Evolutionary conservation across 2,888 invertebrate species (phyloP).

Genomic region (Andrena chrysosceles): DNA sequence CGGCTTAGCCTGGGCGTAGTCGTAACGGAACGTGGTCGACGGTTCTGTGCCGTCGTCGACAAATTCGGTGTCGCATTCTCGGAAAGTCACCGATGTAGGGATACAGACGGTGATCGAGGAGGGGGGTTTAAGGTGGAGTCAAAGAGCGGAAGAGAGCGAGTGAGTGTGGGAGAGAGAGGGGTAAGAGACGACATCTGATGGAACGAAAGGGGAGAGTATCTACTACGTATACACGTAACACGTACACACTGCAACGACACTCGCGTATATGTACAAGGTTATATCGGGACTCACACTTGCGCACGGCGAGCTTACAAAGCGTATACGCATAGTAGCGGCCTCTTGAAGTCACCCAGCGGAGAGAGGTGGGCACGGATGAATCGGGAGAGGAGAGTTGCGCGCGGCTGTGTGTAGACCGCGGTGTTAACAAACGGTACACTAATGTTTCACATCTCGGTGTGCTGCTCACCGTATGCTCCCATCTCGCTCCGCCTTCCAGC

Average conservation of each 20-base stretch:
- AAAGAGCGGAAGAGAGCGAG: conserved; percentile 40
- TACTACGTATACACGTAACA: conserved; percentile 16
- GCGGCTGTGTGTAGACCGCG: conserved; percentile 81
- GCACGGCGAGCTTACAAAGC: conserved; percentile 54
- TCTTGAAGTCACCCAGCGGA: conserved; percentile 50
- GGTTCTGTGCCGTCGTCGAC: conserved; percentile 67
- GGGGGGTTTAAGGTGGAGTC: conserved; percentile 61
- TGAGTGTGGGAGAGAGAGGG: not conserved
- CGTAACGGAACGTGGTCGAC: conserved; percentile 53
- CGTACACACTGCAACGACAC: conserved; percentile 50
- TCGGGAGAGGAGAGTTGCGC: conserved; percentile 52
- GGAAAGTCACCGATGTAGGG: conserved; percentile 67
- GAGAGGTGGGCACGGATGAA: conserved; percentile 40
- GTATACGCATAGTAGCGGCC: conserved; percentile 66
- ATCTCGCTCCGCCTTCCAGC: conserved; percentile 45
- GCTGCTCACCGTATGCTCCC: conserved; percentile 64
- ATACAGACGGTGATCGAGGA: conserved; percentile 37
- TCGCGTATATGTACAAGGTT: conserved; percentile 33
- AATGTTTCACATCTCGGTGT: conserved; percentile 83
- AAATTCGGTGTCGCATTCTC: conserved; percentile 70
- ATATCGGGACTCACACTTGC: conserved; percentile 2
- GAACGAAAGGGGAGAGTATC: conserved; percentile 42
- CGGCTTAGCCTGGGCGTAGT: conserved; percentile 62
- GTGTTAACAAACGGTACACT: conserved; percentile 85
- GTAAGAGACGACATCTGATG: not conserved